Percentiles rank a stretch among this genome's conserved stretches.
phyloP scores from a whole-genome alignment of 2,113 vertebrate species.

The Dasypus novemcinctus region DNA sequence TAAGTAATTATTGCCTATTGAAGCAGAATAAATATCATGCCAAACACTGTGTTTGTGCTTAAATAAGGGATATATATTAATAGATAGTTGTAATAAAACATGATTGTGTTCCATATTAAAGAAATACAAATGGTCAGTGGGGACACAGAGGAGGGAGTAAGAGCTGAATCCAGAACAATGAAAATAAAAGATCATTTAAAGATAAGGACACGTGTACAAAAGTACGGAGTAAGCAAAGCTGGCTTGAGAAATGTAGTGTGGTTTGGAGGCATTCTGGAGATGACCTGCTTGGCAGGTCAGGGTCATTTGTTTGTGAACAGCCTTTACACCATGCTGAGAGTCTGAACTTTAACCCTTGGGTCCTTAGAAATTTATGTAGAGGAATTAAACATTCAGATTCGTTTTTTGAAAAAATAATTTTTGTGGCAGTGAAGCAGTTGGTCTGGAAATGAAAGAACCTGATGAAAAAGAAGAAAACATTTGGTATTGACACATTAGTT shows the following conservation, averaged over 20 bases:
- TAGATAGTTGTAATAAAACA: neutral
- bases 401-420: neutral
- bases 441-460: neutral
- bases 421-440: neutral
- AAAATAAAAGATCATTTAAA: neutral
- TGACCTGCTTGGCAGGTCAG: neutral
- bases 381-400: neutral
- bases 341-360: neutral
- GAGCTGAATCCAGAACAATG: neutral
- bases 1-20: neutral
- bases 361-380: neutral
- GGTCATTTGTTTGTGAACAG: neutral
- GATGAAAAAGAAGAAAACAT: neutral
- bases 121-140: neutral
- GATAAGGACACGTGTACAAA: neutral
- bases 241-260: neutral
- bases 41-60: neutral
- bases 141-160: neutral
- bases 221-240: neutral
- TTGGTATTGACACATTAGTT: neutral
- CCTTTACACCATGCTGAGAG: neutral
- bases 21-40: neutral
- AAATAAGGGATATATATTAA: neutral
- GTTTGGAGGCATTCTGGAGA: neutral
- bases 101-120: neutral